Evolutionary conservation across 2,797 vertebrate species (phyloP).

Genomic region (Cottoperca gobio): DNA sequence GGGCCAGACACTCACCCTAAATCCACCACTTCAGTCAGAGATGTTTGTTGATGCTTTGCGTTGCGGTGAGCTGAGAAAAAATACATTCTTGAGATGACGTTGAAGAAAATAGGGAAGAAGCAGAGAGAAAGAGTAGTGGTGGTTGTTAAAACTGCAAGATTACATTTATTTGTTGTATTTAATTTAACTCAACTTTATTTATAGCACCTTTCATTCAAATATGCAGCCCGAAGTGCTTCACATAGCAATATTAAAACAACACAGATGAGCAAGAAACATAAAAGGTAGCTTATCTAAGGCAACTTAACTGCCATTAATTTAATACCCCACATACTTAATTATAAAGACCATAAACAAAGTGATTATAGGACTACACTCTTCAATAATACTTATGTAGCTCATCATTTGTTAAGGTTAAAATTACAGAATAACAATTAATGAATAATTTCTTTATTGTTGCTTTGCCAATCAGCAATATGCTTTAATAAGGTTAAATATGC

Average conservation of each 20-base stretch:
- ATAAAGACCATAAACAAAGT: not conserved
- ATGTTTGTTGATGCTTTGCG: conserved; percentile 40
- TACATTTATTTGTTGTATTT: not conserved
- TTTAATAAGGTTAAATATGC: not conserved
- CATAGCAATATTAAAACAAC: no score
- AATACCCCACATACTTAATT: not conserved
- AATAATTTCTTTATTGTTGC: not conserved
- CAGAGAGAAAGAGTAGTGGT: not conserved
- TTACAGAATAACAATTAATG: not conserved
- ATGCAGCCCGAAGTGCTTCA: no score
- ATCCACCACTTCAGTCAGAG: conserved; percentile 53
- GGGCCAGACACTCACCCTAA: conserved; percentile 38
- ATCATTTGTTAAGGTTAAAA: not conserved
- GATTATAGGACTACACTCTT: not conserved
- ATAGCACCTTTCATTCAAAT: no score
- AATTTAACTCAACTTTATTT: no score
- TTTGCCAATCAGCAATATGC: not conserved
- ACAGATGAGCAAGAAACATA: no score
- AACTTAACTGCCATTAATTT: not conserved
- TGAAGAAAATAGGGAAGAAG: not conserved
- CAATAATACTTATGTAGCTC: not conserved
- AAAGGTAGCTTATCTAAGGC: not conserved
- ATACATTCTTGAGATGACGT: conserved; percentile 13
- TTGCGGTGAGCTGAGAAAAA: conserved; percentile 19
- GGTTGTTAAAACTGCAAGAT: not conserved